Percentiles rank a stretch among this genome's conserved stretches.
Conservation (phyloP, 2,888 invertebrate genomes). For the Harpalus rubripes region DNA sequence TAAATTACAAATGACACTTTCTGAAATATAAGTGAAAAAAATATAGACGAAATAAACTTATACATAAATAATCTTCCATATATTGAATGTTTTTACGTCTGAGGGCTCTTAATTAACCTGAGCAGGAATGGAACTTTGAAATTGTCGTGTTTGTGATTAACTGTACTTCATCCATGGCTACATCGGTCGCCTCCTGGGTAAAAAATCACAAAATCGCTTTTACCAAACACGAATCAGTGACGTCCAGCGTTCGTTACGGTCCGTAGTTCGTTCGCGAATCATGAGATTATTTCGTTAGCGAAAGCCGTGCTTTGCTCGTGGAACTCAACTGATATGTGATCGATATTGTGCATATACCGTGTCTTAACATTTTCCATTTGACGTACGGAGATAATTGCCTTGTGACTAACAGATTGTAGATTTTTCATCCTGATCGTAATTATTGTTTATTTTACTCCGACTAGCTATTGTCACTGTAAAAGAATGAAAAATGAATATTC, state of each 20-base stretch:
- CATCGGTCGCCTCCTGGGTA: slow-evolving; percentile 12
- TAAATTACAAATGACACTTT: too few relatives aligned
- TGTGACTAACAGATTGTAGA: slow-evolving; percentile 20
- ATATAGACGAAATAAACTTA: too few relatives aligned
- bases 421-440: slow-evolving; percentile 17
- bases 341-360: slow-evolving; percentile 47
- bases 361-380: slow-evolving; percentile 44
- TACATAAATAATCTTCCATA: too few relatives aligned
- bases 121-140: neutral
- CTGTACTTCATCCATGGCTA: neutral
- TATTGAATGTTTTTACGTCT: neutral
- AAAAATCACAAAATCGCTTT: slow-evolving; percentile 26
- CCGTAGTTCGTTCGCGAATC: neutral
- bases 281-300: slow-evolving; percentile 24
- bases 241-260: slow-evolving; percentile 8
- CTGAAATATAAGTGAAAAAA: too few relatives aligned
- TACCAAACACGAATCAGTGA: slow-evolving; percentile 21
- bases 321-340: slow-evolving; percentile 25
- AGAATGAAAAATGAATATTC: neutral
- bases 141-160: neutral
- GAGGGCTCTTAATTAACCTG: neutral
- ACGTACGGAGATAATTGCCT: slow-evolving; percentile 35
- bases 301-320: neutral
- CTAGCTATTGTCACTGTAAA: neutral
- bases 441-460: slow-evolving; percentile 13